Conservation (phyloP, 2,888 invertebrate species). For the Aethes cnicana region DNA sequence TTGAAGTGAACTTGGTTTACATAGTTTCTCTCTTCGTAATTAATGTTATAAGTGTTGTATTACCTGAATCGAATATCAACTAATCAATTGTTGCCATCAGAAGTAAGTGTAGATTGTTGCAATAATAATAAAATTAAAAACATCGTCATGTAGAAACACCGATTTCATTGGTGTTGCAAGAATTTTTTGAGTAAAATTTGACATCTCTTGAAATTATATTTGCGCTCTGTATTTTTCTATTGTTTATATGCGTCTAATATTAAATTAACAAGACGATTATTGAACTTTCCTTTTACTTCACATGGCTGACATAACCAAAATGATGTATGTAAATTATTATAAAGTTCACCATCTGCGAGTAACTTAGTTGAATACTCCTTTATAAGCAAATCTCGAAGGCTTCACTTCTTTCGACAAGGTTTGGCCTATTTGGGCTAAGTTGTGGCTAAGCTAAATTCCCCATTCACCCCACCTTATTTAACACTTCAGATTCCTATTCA, state of each 20-base stretch:
- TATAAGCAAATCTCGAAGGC: too few species aligned
- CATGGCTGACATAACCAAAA: constrained; percentile 12
- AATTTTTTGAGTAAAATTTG: constrained; percentile 43
- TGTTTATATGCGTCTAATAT: constrained; percentile 11
- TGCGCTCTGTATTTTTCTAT: constrained; percentile 11
- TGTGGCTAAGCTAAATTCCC: too few species aligned
- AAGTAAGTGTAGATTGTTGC: constrained; percentile 72
- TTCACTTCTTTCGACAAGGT: too few species aligned
- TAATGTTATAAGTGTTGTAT: constrained; percentile 17
- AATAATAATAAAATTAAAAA: constrained; percentile 64
- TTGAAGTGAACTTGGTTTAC: constrained; percentile 1
- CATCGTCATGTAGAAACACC: constrained; percentile 68
- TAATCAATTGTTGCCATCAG: constrained; percentile 69
- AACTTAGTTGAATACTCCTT: too few species aligned
- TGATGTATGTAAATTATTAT: constrained; percentile 2
- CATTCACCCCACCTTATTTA: too few species aligned
- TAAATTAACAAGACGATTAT: too few species aligned
- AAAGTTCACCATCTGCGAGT: background rate
- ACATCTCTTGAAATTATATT: constrained; percentile 31
- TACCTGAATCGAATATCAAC: constrained; percentile 5
- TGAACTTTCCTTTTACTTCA: too few species aligned
- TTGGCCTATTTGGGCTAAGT: too few species aligned
- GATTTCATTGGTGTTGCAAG: constrained; percentile 69
- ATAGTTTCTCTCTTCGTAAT: constrained; percentile 2
- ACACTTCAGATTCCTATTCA: too few species aligned